phyloP scores from a whole-genome alignment of 2,797 vertebrate species.

The Tapirus indicus region DNA sequence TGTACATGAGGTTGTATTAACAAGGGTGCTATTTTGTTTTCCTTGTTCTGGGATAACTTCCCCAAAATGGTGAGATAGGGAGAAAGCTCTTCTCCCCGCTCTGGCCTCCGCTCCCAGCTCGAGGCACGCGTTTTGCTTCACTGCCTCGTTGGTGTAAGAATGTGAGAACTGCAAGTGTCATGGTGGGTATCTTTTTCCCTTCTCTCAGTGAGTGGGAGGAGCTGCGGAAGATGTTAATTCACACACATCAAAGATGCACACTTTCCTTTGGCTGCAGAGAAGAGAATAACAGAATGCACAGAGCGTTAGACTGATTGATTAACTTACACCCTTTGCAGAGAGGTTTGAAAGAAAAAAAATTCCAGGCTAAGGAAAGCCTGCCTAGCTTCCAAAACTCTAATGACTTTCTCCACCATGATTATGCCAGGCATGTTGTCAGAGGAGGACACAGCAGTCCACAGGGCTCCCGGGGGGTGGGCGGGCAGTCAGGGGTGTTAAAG shows the following conservation, averaged over 20 bases:
- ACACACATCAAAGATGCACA: neutral
- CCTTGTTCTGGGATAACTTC: neutral
- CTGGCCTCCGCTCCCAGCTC: neutral
- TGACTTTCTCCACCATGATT: neutral
- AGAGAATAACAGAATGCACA: neutral
- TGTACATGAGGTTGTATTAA: conserved; percentile 21
- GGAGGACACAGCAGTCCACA: neutral
- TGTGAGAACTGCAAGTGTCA: neutral
- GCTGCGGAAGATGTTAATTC: conserved; percentile 17
- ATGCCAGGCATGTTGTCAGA: neutral
- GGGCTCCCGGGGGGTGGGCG: neutral
- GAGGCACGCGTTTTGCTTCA: neutral
- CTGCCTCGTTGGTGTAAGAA: neutral
- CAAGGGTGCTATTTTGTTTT: neutral
- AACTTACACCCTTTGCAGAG: neutral
- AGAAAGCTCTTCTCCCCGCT: neutral
- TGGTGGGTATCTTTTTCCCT: neutral
- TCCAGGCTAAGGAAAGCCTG: neutral
- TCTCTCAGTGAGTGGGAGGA: neutral
- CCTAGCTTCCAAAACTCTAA: neutral
- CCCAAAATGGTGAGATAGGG: neutral
- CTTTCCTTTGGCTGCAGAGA: neutral
- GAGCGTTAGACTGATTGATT: neutral
- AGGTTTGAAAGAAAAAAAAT: neutral
- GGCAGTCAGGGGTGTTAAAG: accelerated